Evolutionary conservation across 2,888 invertebrate species (phyloP), one percentile per base, ranked within the genome.

Genomic region (Eilema sororculum): DNA sequence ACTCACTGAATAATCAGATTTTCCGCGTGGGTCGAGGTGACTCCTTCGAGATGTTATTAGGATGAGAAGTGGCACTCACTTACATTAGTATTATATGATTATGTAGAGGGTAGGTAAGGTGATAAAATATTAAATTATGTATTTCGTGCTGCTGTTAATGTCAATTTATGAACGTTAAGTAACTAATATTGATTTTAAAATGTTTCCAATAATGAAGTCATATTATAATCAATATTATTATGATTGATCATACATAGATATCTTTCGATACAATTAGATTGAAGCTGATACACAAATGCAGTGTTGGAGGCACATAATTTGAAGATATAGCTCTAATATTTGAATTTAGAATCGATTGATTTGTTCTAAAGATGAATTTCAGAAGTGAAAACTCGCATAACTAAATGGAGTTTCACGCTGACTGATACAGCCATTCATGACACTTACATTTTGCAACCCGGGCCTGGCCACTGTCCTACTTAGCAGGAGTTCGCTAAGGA

Each of bases 1-100:
- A 85, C 84, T 87, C 88, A 86, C 80, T 78, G 86, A 82, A 87
- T 91, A 91, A 91, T 90, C 90, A 88, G 89, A 90, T 91, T 91
- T 90, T 83, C 84, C 79, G 82, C 81, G 83, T 78, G 85, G 84
- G 84, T 87, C 84, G 85, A 82, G 82, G 83, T 82, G 85, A 81
- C 83, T 87, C 85, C 84, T 85, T 78, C 77, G 84, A 85, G 84
- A 87, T 86, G 83, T 84, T 86, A 85, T 86, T 86, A 81, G 78
- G 78, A 81, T 77, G 77, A 78, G 76, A 71, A 77, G 75, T 74
- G 74, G 73, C 74, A 77, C 81, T 76, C 76, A 74, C 75, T 83
- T 73, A 78, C 78, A 80, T 81, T 81, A 71, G 75, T 73, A 75
- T 75, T 74, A 78, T 75, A 62, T 57, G 73, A 82, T 80, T 78